Conservation (phyloP, 2,888 invertebrate species). For the Cistogaster globosa region DNA sequence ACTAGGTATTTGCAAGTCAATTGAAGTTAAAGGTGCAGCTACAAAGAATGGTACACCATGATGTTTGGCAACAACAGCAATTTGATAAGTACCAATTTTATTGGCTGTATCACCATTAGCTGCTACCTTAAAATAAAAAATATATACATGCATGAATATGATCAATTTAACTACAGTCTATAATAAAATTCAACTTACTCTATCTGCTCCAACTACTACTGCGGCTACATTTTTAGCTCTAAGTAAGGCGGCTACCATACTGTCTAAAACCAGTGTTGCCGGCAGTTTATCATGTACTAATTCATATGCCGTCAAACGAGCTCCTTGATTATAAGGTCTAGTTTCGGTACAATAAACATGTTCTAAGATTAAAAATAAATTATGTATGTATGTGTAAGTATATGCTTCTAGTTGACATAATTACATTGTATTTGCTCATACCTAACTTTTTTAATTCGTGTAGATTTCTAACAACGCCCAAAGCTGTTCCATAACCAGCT, state of each 20-base stretch:
- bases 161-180: background rate
- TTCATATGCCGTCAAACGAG: conserved; percentile 97
- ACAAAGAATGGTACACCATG: conserved; percentile 97
- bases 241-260: conserved; percentile 97
- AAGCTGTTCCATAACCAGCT: conserved; percentile 98
- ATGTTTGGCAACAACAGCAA: conserved; percentile 95
- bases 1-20: conserved; percentile 90
- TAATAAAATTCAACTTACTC: conserved; percentile 84
- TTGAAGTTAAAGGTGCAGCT: conserved; percentile 95
- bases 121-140: conserved; percentile 86
- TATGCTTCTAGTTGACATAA: background rate
- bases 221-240: conserved; percentile 91
- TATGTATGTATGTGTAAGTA: background rate
- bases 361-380: conserved; percentile 84
- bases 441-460: conserved; percentile 88
- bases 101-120: conserved; percentile 99
- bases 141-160: background rate
- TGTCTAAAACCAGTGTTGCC: conserved; percentile 95
- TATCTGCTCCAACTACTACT: conserved; percentile 98
- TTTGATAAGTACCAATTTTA: conserved; percentile 98
- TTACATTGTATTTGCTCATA: conserved; percentile 79
- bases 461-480: conserved; percentile 96
- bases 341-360: conserved; percentile 98
- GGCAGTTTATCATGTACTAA: conserved; percentile 96
- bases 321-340: conserved; percentile 98